phyloP scores from a whole-genome alignment of 2,888 invertebrate genomes.

The Nomada goodeniana region DNA sequence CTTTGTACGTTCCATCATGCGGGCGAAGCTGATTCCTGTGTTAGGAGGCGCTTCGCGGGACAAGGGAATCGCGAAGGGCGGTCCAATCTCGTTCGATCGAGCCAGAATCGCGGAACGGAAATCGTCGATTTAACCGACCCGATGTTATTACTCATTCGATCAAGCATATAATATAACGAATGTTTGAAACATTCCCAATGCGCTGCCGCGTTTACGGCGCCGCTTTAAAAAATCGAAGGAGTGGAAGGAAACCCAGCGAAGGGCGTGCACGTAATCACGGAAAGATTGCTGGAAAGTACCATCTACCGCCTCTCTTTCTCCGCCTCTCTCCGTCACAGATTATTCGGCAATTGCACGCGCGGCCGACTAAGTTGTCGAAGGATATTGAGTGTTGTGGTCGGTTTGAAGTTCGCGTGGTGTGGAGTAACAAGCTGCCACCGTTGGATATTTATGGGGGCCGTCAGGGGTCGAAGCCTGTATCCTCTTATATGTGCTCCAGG shows the following conservation, averaged over 20 bases:
- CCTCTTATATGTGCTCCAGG: constrained; percentile 47
- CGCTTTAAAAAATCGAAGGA: neutral
- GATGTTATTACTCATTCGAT: too few relatives aligned
- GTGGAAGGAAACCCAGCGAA: neutral
- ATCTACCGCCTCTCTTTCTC: neutral
- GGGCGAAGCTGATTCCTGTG: neutral
- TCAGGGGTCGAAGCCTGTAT: constrained; percentile 78
- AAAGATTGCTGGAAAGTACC: constrained; percentile 16
- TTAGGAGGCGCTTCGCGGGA: neutral
- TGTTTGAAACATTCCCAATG: too few relatives aligned
- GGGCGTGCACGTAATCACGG: constrained; percentile 22
- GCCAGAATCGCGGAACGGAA: neutral
- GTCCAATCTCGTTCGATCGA: neutral
- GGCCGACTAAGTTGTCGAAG: constrained; percentile 63
- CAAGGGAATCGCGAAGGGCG: neutral
- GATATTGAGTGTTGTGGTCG: constrained; percentile 80
- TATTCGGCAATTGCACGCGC: constrained; percentile 59
- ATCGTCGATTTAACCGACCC: neutral
- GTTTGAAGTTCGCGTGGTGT: constrained; percentile 79
- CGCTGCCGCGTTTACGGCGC: neutral
- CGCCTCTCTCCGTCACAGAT: constrained; percentile 27
- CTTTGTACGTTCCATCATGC: neutral
- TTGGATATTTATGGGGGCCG: constrained; percentile 82
- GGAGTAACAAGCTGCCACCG: constrained; percentile 83
- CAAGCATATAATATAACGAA: too few relatives aligned